A percentile compares a stretch with the other conserved stretches of the same genome.
Evolutionary conservation across 2,888 invertebrate genomes (phyloP).

Genomic region (Catocala fraxini): DNA sequence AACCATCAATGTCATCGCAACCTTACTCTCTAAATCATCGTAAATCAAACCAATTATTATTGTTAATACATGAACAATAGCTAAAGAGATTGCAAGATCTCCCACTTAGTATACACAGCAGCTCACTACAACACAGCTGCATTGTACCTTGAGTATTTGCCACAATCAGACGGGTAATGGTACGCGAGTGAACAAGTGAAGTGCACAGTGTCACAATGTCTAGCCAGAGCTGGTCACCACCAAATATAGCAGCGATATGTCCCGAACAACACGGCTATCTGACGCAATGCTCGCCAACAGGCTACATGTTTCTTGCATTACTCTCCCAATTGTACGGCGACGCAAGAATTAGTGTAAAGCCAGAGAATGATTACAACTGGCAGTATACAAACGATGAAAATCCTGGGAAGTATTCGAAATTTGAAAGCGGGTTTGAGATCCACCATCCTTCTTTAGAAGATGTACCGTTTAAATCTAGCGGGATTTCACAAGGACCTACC

Average conservation of each 20-base stretch:
- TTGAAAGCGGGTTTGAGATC: constrained; percentile 16
- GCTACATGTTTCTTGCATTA: constrained; percentile 88
- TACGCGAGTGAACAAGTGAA: constrained; percentile 40
- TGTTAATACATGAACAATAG: constrained; percentile 21
- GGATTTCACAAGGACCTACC: constrained; percentile 25
- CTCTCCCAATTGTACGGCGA: constrained; percentile 87
- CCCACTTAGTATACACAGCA: constrained; percentile 26
- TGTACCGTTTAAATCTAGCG: constrained; percentile 28
- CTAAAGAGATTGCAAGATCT: constrained; percentile 40
- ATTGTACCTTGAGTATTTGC: constrained; percentile 38
- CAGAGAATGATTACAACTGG: constrained; percentile 31
- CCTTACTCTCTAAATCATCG: constrained; percentile 34
- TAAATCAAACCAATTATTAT: constrained; percentile 24
- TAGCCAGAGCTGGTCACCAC: constrained; percentile 83
- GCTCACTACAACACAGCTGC: constrained; percentile 14
- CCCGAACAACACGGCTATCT: constrained; percentile 80
- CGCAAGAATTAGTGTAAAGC: constrained; percentile 63
- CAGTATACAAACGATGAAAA: constrained; percentile 6
- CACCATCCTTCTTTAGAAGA: constrained; percentile 37
- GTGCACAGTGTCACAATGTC: constrained; percentile 57
- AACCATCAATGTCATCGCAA: constrained; percentile 5
- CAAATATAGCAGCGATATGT: constrained; percentile 86
- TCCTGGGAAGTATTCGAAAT: constrained; percentile 15
- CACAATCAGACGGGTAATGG: constrained; percentile 36
- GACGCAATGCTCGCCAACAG: constrained; percentile 88